Conservation (phyloP, 2,888 invertebrate genomes). For the Ectemnius continuus region DNA sequence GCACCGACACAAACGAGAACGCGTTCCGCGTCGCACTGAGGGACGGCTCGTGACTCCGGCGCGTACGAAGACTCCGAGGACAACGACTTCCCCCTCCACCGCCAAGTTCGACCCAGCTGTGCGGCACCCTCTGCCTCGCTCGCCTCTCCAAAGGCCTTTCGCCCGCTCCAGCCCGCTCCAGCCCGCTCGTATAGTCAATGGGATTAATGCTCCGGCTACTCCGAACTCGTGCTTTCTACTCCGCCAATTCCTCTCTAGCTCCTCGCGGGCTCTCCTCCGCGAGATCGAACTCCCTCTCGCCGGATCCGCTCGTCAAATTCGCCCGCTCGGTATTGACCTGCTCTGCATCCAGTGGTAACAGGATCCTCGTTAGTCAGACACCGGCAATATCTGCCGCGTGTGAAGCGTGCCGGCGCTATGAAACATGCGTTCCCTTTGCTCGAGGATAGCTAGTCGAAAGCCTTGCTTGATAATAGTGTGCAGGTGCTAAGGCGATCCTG, state of each 20-base stretch:
- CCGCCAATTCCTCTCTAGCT: too few species aligned
- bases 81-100: slow-evolving; percentile 69
- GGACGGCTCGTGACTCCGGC: slow-evolving; percentile 59
- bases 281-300: too few species aligned
- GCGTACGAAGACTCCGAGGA: slow-evolving; percentile 70
- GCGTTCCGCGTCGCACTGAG: slow-evolving; percentile 70
- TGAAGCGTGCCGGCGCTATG: too few species aligned
- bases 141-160: slow-evolving; percentile 10
- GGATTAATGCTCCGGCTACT: slow-evolving; percentile 3
- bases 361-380: too few species aligned
- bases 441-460: too few species aligned
- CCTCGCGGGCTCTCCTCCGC: too few species aligned
- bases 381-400: too few species aligned
- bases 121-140: slow-evolving; percentile 41
- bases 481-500: not conserved
- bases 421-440: too few species aligned
- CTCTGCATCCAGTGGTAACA: too few species aligned
- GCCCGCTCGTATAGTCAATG: slow-evolving; percentile 6
- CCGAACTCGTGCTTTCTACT: too few species aligned
- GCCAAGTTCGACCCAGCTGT: slow-evolving; percentile 61
- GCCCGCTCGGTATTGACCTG: too few species aligned
- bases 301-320: too few species aligned
- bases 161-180: not conserved
- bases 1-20: slow-evolving; percentile 52
- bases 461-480: not conserved